These are phyloP conservation scores for Drosophila sordidula DNA, from an alignment of 2,888 invertebrate species.

Conservation along the genomic window DNA sequence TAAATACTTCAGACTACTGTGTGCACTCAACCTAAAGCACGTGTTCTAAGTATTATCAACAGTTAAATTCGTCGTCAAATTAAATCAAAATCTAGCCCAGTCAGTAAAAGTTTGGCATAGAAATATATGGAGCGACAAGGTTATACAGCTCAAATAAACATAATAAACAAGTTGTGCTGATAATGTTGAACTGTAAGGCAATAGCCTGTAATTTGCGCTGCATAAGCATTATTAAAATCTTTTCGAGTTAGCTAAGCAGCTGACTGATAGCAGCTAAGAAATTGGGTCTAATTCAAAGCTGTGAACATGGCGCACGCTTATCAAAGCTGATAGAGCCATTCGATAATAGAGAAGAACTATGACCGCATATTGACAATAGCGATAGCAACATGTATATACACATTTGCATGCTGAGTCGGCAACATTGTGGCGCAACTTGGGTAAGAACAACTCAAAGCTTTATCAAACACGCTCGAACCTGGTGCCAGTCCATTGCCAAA, in stretches of 20 bases:
- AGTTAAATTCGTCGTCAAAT: too few relatives aligned
- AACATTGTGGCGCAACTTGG: constrained; percentile 46
- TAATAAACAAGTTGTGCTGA: neutral
- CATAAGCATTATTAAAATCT: constrained; percentile 1
- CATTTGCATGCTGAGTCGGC: constrained; percentile 10
- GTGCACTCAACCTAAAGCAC: neutral
- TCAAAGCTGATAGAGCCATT: constrained; percentile 7
- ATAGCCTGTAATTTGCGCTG: neutral
- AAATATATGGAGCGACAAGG: neutral
- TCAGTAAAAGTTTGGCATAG: neutral
- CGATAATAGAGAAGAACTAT: neutral
- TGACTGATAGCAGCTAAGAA: neutral
- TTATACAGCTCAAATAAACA: neutral
- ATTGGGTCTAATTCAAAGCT: neutral
- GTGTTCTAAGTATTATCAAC: neutral
- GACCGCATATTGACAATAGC: neutral
- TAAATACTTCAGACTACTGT: neutral
- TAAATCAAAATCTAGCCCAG: neutral
- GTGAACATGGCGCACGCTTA: constrained; percentile 6
- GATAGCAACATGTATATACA: constrained; percentile 9
- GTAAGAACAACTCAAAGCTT: constrained; percentile 12
- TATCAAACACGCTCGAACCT: constrained; percentile 43
- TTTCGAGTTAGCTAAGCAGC: neutral
- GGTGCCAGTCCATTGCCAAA: constrained; percentile 22
- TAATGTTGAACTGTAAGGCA: neutral